Evolutionary conservation across 2,888 invertebrate genomes (phyloP), one percentile per base, ranked within the genome.

Genomic region (Zootermopsis nevadensis): DNA sequence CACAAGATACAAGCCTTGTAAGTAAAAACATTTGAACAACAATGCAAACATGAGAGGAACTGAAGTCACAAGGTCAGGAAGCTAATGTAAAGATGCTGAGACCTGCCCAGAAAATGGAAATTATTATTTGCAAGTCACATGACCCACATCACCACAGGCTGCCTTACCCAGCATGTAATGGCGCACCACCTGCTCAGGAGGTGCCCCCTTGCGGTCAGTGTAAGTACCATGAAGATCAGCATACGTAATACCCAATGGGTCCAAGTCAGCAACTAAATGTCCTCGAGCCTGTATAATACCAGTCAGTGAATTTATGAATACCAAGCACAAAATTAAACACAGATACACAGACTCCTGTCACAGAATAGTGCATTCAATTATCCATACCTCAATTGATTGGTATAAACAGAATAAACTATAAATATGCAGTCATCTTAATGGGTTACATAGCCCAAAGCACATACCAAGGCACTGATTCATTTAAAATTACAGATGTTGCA

Each of bases 261-360:
- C 98, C 92, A 98, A 92, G 89, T 95, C 95, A 87, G 98, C 96
- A 88, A 96, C 95, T 91, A 97, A 94, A 92, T 98, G 98, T 89
- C 98, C 98, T 91, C 97, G 95, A 90, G 96, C 95, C 97, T 98
- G 92, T 87, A 88, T 87, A 84, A 85, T 31, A 69, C 53, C 77
- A 83, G n/a, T 60, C 76, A 82, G 30, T 77, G 31, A 31, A 31
- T 77, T 77, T 77, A 77, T 55, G 19, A 77, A 38, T 10, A 33
- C n/a, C 27, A 27, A 60, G 3, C 6, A n/a, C n/a, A n/a, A 7
- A n/a, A 27, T n/a, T 60, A n/a, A 60, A 27, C 60, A 60, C 7
- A 60, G 8, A n/a, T n/a, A n/a, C n/a, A n/a, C n/a, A 27, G n/a
- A 60, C n/a, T 7, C 60, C 27, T 19, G 48, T 48, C n/a, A n/a